Percentiles rank a stretch among this genome's conserved stretches.
Conservation (phyloP, 1,140 invertebrate species). For the Telenomus remus region DNA sequence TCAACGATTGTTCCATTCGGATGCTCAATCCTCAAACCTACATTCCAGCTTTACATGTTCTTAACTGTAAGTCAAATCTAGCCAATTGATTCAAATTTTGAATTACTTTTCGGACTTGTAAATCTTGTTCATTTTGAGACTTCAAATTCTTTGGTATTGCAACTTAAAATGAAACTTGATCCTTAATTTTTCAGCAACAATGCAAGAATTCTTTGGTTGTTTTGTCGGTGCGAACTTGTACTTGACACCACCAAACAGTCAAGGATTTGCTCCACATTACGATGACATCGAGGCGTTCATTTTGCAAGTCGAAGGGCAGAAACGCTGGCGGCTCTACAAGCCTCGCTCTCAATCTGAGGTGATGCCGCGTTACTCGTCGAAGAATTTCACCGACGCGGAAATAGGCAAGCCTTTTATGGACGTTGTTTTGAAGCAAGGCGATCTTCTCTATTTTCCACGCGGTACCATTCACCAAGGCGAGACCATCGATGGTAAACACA, state of each 20-base stretch:
- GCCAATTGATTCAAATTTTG: constrained; percentile 6
- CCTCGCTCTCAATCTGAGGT: constrained; percentile 80
- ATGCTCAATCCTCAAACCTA: constrained; percentile 96
- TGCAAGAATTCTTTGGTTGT: constrained; percentile 96
- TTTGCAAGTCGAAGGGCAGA: constrained; percentile 95
- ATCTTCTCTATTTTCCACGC: constrained; percentile 93
- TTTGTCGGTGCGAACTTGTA: constrained; percentile 97
- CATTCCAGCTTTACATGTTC: constrained; percentile 78
- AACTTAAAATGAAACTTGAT: not conserved
- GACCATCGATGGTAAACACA: constrained; percentile 85
- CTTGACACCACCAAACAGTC: constrained; percentile 94
- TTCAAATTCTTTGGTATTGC: too few relatives aligned
- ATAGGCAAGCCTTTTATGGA: constrained; percentile 89
- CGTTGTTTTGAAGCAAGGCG: constrained; percentile 87
- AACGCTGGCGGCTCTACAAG: constrained; percentile 94
- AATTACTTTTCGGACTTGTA: not conserved
- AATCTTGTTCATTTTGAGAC: too few relatives aligned
- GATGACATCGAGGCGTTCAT: constrained; percentile 99
- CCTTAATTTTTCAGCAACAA: constrained; percentile 73
- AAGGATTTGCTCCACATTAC: constrained; percentile 98
- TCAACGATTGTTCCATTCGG: constrained; percentile 92
- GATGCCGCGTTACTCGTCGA: constrained; percentile 87
- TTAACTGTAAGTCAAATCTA: constrained; percentile 74
- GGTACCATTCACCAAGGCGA: constrained; percentile 95
- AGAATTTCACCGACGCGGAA: constrained; percentile 87